Conservation (phyloP, 2,113 vertebrate genomes). For the Hydrolagus affinis region DNA sequence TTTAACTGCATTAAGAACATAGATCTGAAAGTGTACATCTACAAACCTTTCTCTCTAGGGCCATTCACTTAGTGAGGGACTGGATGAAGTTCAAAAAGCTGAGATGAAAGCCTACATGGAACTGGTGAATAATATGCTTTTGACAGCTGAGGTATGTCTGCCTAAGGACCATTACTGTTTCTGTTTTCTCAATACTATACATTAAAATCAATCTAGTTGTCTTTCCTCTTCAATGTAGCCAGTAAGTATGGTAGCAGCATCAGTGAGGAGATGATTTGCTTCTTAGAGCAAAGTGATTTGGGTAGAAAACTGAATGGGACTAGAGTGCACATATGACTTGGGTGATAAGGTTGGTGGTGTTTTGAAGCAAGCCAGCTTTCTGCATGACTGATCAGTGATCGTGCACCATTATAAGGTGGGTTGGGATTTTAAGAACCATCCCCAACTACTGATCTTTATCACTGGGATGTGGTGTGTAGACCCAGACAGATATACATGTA, state of each 20-base stretch:
- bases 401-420: too few species aligned
- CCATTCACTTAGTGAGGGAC: constrained; percentile 81
- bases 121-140: constrained; percentile 84
- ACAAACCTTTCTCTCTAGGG: constrained; percentile 61
- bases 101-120: constrained; percentile 98
- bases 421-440: too few species aligned
- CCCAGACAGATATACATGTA: background rate
- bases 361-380: too few species aligned
- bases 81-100: constrained; percentile 89
- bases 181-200: background rate
- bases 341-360: too few species aligned
- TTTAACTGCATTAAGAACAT: background rate
- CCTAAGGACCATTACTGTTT: background rate
- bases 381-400: too few species aligned
- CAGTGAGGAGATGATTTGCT: too few species aligned
- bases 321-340: too few species aligned
- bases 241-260: background rate
- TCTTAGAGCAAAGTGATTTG: too few species aligned
- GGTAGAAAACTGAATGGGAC: too few species aligned
- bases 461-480: background rate
- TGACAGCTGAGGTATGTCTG: constrained; percentile 79
- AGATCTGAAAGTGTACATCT: constrained; percentile 33
- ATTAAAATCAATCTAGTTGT: background rate
- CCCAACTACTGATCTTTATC: too few species aligned
- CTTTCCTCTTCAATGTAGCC: background rate